Percentiles rank a stretch among this genome's conserved stretches.
Evolutionary conservation across 2,113 vertebrate genomes (phyloP).

Genomic region (Spermophilus dauricus): DNA sequence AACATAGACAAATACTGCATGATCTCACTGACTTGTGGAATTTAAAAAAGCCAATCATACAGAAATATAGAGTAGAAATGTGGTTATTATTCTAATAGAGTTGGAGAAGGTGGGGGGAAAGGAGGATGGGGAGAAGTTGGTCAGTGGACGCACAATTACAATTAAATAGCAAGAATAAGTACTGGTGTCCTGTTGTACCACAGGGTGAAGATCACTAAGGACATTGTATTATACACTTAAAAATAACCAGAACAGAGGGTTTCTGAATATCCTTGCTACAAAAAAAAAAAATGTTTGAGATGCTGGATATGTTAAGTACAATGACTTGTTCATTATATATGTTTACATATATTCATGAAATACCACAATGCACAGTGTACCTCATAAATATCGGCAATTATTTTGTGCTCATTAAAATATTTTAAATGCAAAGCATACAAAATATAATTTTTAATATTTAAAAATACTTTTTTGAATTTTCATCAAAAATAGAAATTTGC

Average conservation of each 20-base stretch:
- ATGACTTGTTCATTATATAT: background rate
- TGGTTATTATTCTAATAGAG: background rate
- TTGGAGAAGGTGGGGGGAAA: fast-evolving
- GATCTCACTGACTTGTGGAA: background rate
- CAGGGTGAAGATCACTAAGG: background rate
- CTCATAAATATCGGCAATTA: background rate
- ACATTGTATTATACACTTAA: background rate
- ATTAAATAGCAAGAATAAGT: background rate
- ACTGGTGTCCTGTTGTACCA: background rate
- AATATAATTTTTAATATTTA: background rate
- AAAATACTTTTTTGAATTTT: background rate
- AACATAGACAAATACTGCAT: no score
- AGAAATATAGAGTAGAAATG: background rate
- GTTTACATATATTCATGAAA: background rate
- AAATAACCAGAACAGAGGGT: background rate
- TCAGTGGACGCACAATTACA: background rate
- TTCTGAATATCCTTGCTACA: background rate
- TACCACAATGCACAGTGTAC: background rate
- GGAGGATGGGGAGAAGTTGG: no score
- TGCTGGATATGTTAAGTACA: background rate
- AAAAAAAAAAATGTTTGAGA: background rate
- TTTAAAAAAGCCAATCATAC: background rate
- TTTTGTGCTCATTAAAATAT: background rate
- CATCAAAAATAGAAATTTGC: background rate
- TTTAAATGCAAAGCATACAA: background rate